A percentile compares a stretch with the other conserved stretches of the same genome.
Evolutionary conservation across 2,797 vertebrate genomes (phyloP).

Genomic region (Buceros bicornis): DNA sequence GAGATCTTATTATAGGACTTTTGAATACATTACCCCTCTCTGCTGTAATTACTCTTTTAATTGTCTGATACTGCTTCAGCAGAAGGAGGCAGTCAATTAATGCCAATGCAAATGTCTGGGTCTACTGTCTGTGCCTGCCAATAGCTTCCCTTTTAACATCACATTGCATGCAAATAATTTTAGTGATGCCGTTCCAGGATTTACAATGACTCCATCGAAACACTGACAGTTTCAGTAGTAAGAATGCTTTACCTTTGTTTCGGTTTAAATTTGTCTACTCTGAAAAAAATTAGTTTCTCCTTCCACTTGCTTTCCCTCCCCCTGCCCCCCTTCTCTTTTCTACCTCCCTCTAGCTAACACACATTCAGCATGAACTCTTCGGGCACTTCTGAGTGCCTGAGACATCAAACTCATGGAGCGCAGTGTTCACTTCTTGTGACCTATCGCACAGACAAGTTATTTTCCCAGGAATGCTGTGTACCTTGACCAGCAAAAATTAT

Average conservation of each 20-base stretch:
- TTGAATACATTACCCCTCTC: constrained; percentile 30
- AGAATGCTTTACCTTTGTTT: background rate
- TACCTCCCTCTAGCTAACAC: background rate
- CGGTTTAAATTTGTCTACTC: background rate
- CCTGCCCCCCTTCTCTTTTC: background rate
- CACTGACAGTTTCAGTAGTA: background rate
- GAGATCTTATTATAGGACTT: constrained; percentile 1
- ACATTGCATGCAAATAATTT: background rate
- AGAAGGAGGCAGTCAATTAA: constrained; percentile 35
- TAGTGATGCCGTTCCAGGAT: background rate
- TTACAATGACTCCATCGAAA: background rate
- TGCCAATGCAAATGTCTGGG: background rate
- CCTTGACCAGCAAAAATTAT: background rate
- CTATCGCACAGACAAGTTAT: fast-evolving
- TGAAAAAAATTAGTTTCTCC: background rate
- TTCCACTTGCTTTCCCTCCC: background rate
- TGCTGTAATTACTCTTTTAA: constrained; percentile 65
- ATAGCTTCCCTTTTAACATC: background rate
- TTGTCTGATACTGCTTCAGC: constrained; percentile 2
- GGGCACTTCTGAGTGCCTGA: background rate
- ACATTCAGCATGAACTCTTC: background rate
- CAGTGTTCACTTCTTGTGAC: background rate
- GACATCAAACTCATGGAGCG: background rate
- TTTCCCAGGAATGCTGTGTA: background rate
- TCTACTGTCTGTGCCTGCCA: background rate